Conservation (phyloP, 2,797 vertebrate genomes). For the Urophycis tenuis region DNA sequence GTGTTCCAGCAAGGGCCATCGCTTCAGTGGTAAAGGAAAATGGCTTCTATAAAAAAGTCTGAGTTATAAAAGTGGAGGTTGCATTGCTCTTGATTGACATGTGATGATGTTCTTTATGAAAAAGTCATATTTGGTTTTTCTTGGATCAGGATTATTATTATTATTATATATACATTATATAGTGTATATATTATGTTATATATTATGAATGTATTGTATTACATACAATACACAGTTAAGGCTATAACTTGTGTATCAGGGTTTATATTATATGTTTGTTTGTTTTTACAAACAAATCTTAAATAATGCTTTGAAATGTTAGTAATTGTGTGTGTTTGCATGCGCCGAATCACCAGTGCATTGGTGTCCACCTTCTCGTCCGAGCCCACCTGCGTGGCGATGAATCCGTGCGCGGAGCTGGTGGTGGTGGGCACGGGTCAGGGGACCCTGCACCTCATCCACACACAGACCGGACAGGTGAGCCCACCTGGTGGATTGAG, state of each 20-base stretch:
- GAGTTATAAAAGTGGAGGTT: too few species aligned
- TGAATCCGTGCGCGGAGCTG: conserved; percentile 62
- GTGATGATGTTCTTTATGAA: too few species aligned
- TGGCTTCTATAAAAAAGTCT: too few species aligned
- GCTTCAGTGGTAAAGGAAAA: too few species aligned
- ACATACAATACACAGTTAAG: too few species aligned
- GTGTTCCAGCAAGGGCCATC: background rate
- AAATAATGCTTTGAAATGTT: too few species aligned
- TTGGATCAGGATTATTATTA: background rate
- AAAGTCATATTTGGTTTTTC: background rate
- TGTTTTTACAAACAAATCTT: too few species aligned
- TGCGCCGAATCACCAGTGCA: conserved; percentile 43
- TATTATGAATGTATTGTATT: background rate
- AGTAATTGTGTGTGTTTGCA: conserved; percentile 9
- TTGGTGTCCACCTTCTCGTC: conserved; percentile 64
- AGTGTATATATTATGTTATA: background rate
- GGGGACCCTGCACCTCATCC: conserved; percentile 74
- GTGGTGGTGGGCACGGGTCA: conserved; percentile 72
- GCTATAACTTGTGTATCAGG: too few species aligned
- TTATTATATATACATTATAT: background rate
- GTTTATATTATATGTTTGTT: too few species aligned
- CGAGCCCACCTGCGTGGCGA: conserved; percentile 61
- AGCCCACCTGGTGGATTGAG: background rate
- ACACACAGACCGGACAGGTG: conserved; percentile 75
- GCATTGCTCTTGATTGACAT: background rate